phyloP scores from a whole-genome alignment of 2,113 vertebrate genomes.

The Bettongia penicillata region DNA sequence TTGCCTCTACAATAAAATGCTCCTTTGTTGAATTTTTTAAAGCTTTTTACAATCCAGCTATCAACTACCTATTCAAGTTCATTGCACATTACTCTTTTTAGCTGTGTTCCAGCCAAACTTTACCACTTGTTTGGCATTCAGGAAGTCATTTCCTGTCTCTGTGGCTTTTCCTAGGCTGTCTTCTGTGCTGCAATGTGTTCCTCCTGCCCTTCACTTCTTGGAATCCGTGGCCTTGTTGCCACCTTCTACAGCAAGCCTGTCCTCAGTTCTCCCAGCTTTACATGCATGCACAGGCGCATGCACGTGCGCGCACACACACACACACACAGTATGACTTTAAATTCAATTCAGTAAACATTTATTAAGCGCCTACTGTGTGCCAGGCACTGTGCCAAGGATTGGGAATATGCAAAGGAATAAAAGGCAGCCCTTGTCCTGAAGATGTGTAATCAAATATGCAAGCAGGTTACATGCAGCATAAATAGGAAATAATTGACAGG shows the following conservation, averaged over 20 bases:
- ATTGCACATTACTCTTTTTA: not conserved
- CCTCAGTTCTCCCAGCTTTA: not conserved
- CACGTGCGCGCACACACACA: not conserved
- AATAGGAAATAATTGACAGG: not conserved
- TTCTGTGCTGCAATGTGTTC: not conserved
- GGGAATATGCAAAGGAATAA: no score
- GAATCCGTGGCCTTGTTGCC: not conserved
- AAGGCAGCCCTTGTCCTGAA: not conserved
- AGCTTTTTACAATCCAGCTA: not conserved
- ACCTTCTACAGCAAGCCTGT: not conserved
- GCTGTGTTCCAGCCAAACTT: not conserved
- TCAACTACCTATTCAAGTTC: not conserved
- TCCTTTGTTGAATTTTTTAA: not conserved
- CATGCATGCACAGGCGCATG: no score
- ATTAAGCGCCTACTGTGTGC: no score
- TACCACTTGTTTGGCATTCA: not conserved
- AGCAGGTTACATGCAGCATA: not conserved
- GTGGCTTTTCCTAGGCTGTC: not conserved
- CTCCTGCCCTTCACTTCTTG: not conserved
- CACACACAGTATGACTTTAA: no score
- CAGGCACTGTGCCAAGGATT: no score
- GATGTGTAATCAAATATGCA: not conserved
- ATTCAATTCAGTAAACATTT: no score
- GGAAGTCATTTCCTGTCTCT: not conserved
- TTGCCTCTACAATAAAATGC: not conserved